phyloP scores from a whole-genome alignment of 2,113 vertebrate genomes.

The Tapirus terrestris region DNA sequence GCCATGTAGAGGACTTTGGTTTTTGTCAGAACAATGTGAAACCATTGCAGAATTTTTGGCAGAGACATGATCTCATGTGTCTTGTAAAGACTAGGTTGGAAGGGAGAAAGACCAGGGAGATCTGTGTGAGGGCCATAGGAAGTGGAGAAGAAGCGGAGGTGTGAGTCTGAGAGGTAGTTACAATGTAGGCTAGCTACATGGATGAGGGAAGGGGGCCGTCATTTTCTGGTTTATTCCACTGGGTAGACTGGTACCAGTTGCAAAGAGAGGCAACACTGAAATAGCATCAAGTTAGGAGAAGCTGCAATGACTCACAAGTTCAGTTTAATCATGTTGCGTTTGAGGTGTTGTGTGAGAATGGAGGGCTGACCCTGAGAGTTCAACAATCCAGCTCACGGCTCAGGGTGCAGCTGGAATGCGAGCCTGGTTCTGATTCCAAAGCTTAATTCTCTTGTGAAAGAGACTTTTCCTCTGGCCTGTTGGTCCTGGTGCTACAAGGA shows the following conservation, averaged over 20 bases:
- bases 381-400: not conserved
- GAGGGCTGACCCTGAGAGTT: not conserved
- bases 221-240: not conserved
- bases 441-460: not conserved
- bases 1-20: not conserved
- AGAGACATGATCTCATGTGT: not conserved
- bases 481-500: not conserved
- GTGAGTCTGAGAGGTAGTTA: not conserved
- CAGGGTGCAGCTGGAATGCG: rapidly evolving
- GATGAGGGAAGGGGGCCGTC: no score
- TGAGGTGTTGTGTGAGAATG: not conserved
- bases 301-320: no score
- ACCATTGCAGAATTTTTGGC: not conserved
- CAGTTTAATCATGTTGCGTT: not conserved
- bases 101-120: not conserved
- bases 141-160: not conserved
- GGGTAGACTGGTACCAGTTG: no score
- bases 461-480: not conserved
- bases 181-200: rapidly evolving
- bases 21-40: not conserved
- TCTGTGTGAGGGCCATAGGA: no score
- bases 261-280: not conserved
- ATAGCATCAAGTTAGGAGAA: not conserved
- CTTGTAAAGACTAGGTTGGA: not conserved
- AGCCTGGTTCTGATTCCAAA: not conserved